phyloP scores from a whole-genome alignment of 2,888 invertebrate species.

The Dicyrtomina minuta region DNA sequence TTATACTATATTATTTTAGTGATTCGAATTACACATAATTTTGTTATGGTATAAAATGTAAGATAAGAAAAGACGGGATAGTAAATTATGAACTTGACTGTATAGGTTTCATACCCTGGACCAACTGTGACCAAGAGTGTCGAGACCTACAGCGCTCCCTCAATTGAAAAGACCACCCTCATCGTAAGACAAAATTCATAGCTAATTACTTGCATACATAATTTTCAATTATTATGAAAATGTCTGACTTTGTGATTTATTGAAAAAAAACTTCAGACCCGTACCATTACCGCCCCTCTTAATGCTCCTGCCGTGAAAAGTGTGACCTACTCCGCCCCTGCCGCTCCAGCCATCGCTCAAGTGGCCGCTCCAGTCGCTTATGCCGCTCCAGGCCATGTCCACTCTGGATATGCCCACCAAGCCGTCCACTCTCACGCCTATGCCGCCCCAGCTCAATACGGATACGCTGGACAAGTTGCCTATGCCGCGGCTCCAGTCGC shows the following conservation, averaged over 20 bases:
- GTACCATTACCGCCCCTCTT: constrained; percentile 40
- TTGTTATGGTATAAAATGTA: no score
- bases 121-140: constrained; percentile 38
- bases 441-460: constrained; percentile 18
- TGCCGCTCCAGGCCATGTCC: constrained; percentile 5
- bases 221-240: no score
- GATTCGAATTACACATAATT: no score
- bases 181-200: constrained; percentile 17
- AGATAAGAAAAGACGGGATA: no score
- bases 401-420: constrained; percentile 8
- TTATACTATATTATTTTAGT: no score
- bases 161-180: constrained; percentile 42
- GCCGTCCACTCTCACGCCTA: constrained; percentile 3
- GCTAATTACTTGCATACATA: no score
- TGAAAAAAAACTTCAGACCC: constrained; percentile 22
- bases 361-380: constrained; percentile 22
- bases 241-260: no score
- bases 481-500: constrained; percentile 17
- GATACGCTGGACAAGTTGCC: background rate
- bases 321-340: constrained; percentile 4
- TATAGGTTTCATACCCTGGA: constrained; percentile 34
- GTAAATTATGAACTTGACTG: background rate
- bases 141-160: constrained; percentile 39
- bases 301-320: constrained; percentile 37
- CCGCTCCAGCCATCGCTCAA: constrained; percentile 9